Percentiles rank a stretch among this genome's conserved stretches.
phyloP scores from a whole-genome alignment of 2,797 vertebrate genomes.

The Parauchenoglanis punctatus region DNA sequence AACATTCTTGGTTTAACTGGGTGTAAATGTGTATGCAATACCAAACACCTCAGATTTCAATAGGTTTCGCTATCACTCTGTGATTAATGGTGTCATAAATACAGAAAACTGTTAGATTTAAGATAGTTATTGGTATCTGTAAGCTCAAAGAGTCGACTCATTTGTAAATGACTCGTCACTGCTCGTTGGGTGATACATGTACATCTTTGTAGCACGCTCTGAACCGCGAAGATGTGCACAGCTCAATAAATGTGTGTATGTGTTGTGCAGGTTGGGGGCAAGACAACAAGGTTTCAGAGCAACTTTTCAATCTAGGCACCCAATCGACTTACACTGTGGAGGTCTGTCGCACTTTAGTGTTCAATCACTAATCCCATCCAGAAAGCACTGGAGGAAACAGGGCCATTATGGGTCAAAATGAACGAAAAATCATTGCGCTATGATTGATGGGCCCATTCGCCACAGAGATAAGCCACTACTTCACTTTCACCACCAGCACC shows the following conservation, averaged over 20 bases:
- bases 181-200: not conserved
- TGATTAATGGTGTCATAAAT: not conserved
- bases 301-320: slow-evolving; percentile 62
- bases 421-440: slow-evolving; percentile 69
- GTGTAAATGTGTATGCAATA: not conserved
- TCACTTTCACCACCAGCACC: slow-evolving; percentile 73
- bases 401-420: slow-evolving; percentile 73
- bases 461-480: slow-evolving; percentile 74
- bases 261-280: slow-evolving; percentile 49
- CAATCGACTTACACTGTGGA: slow-evolving; percentile 62
- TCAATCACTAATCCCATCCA: slow-evolving; percentile 76
- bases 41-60: not conserved
- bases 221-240: slow-evolving; percentile 5
- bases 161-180: not conserved
- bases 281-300: slow-evolving; percentile 50
- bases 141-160: too few relatives aligned
- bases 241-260: slow-evolving; percentile 25
- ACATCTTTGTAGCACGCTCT: not conserved
- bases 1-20: not conserved
- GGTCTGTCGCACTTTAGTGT: slow-evolving; percentile 68
- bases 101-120: not conserved
- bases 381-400: slow-evolving; percentile 71
- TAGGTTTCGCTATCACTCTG: not conserved
- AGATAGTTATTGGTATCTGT: too few relatives aligned
- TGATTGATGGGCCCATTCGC: slow-evolving; percentile 79